Evolutionary conservation across 1,140 invertebrate genomes (phyloP), one percentile per base, ranked within the genome.

Genomic region (Hormaphis cornu): DNA sequence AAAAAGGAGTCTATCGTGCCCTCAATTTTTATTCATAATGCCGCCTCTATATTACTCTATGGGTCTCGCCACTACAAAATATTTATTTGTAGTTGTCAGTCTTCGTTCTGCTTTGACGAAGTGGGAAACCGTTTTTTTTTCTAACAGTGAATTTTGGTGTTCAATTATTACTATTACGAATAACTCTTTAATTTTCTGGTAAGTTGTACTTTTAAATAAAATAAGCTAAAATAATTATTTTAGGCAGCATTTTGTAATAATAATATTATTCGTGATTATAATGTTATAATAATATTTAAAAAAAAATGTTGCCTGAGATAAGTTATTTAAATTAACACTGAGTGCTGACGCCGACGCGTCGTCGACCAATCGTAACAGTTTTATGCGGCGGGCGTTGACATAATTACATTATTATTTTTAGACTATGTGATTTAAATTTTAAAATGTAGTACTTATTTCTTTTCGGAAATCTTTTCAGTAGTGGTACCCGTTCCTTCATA

Each of bases 101-200:
- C 40, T 44, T 44, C 40, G 16, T 44, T 44, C 14, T 44, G 40
- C 40, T 44, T 20, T 54, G 52, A 54, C 28, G 52, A 54, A 54
- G 52, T 54, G n/a, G 33, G 18, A 54, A 54, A 33, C n/a, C 28
- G n/a, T 54, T 54, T 33, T 33, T 37, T 54, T 54, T 54, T 54
- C 28, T 54, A 54, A 54, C 28, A 54, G 28, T 54, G 28, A 33
- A 33, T 54, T 54, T 54, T 33, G 18, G 28, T 54, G 52, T 54
- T 54, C 28, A 54, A 54, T 54, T 54, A 54, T 54, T 54, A 54
- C 52, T 54, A 54, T 54, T 4, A 54, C 52, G 52, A 54, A 33
- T 54, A 54, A 54, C 52, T 54, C 52, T 54, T 54, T 54, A 33
- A 54, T 56, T 56, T 56, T 56, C 53, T 56, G 14, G 35, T 54